Evolutionary conservation across 2,888 invertebrate species (phyloP).

Genomic region (Trissoscelio sp.): DNA sequence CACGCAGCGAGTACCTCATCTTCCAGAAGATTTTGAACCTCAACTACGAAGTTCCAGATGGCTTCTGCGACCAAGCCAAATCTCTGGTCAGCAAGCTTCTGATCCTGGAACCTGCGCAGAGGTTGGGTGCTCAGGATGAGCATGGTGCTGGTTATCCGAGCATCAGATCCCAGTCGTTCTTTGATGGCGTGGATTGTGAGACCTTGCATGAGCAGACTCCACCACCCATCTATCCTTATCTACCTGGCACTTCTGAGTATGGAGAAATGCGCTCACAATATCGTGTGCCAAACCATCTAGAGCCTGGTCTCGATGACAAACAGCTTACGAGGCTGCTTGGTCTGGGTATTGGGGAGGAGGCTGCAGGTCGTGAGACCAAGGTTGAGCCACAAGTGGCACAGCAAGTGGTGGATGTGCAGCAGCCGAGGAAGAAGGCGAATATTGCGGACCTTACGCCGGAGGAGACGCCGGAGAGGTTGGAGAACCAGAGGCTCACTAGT

Average conservation of each 20-base stretch:
- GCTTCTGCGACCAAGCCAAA: conserved; percentile 93
- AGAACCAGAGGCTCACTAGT: conserved; percentile 88
- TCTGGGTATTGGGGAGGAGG: conserved; percentile 85
- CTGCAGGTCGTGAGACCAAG: conserved; percentile 63
- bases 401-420: conserved; percentile 67
- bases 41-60: conserved; percentile 96
- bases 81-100: conserved; percentile 94
- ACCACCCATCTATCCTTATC: conserved; percentile 92
- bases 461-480: conserved; percentile 88
- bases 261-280: conserved; percentile 88
- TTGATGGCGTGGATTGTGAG: conserved; percentile 92
- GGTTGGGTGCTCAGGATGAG: conserved; percentile 92
- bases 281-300: conserved; percentile 90
- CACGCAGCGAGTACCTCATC: conserved; percentile 96
- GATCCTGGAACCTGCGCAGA: conserved; percentile 90
- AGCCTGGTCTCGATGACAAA: conserved; percentile 94
- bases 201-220: conserved; percentile 90
- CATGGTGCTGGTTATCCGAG: conserved; percentile 88
- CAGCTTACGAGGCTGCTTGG: conserved; percentile 91
- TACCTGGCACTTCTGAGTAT: conserved; percentile 89
- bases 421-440: conserved; percentile 81
- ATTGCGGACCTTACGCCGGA: conserved; percentile 88
- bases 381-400: conserved; percentile 27
- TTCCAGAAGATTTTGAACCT: conserved; percentile 97
- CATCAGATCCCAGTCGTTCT: conserved; percentile 94